Evolutionary conservation across 2,888 invertebrate genomes (phyloP).

Genomic region (Neocrepidodera transversa): DNA sequence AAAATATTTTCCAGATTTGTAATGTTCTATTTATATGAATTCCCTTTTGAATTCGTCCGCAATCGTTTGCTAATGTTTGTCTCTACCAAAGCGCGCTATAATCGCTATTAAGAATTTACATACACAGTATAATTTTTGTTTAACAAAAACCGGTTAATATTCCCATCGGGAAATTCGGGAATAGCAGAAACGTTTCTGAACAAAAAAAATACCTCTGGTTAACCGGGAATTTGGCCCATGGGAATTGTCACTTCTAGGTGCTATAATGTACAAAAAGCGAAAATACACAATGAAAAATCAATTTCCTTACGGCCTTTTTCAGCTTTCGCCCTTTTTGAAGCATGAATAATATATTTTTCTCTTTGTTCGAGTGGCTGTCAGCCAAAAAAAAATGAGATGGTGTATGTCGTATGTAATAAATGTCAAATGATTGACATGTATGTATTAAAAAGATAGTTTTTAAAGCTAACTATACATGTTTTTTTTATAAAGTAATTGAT

Average conservation of each 20-base stretch:
- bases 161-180: neutral
- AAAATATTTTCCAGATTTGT: too few species aligned
- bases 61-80: too few species aligned
- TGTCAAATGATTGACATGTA: too few species aligned
- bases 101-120: conserved; percentile 1
- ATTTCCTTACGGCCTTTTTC: conserved; percentile 31
- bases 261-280: conserved; percentile 36
- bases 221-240: conserved; percentile 14
- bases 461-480: too few species aligned
- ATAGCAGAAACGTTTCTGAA: conserved; percentile 4
- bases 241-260: conserved; percentile 31
- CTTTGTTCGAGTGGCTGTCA: neutral
- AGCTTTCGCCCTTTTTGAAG: conserved; percentile 11
- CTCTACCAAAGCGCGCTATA: too few species aligned
- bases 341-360: conserved; percentile 12
- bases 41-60: too few species aligned
- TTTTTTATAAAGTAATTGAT: too few species aligned
- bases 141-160: conserved; percentile 11
- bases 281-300: conserved; percentile 41
- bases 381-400: neutral
- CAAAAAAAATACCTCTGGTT: conserved; percentile 17
- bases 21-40: too few species aligned
- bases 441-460: too few species aligned
- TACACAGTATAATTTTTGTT: conserved; percentile 10
- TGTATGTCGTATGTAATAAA: neutral